Evolutionary conservation across 1,140 invertebrate species (phyloP).

Genomic region (Brachionus koreanus): DNA sequence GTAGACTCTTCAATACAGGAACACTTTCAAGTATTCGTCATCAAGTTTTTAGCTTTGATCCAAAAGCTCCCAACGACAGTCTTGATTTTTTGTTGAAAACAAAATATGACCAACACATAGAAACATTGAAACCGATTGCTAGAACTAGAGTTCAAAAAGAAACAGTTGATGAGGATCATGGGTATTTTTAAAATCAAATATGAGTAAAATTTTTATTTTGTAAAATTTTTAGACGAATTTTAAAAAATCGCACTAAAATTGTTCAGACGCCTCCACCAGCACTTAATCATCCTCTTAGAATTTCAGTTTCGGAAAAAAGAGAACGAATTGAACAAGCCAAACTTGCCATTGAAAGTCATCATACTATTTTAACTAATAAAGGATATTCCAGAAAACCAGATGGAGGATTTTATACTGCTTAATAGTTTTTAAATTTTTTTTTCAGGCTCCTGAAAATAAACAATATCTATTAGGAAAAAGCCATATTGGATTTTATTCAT

Average conservation of each 20-base stretch:
- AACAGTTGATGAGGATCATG: slow-evolving; percentile 52
- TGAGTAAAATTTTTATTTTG: slow-evolving; percentile 44
- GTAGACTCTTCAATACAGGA: slow-evolving; percentile 50
- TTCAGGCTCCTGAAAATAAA: not conserved
- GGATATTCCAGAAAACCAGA: slow-evolving; percentile 58
- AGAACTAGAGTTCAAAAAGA: slow-evolving; percentile 55
- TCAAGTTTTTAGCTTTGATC: slow-evolving; percentile 54
- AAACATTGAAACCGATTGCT: slow-evolving; percentile 52
- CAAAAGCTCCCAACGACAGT: slow-evolving; percentile 54
- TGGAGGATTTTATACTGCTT: slow-evolving; percentile 57
- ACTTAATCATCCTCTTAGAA: slow-evolving; percentile 53
- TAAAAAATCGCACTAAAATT: slow-evolving; percentile 54
- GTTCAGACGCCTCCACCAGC: slow-evolving; percentile 47
- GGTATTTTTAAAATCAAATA: slow-evolving; percentile 48
- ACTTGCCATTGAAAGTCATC: slow-evolving; percentile 57
- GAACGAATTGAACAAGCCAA: slow-evolving; percentile 54
- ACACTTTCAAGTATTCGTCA: slow-evolving; percentile 53
- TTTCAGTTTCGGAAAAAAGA: slow-evolving; percentile 50
- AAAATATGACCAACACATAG: slow-evolving; percentile 56
- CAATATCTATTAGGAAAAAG: not conserved
- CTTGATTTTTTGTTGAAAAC: slow-evolving; percentile 58
- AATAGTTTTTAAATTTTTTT: slow-evolving; percentile 30
- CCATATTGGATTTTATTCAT: not conserved
- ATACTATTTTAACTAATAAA: slow-evolving; percentile 57
- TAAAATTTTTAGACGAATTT: slow-evolving; percentile 49